Conservation (phyloP, 2,888 invertebrate species). For the Odiellus spinosus region DNA sequence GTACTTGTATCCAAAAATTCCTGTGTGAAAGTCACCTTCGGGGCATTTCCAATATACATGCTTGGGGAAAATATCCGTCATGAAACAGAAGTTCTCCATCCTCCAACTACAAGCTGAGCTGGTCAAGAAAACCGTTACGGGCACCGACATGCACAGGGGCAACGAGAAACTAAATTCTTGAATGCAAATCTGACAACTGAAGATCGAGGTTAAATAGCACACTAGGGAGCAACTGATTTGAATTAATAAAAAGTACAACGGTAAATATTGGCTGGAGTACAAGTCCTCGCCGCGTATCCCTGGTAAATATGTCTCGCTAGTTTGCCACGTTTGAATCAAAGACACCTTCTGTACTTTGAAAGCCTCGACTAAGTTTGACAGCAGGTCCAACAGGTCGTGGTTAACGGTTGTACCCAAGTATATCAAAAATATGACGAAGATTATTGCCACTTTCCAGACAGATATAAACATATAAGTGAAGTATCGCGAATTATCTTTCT, state of each 20-base stretch:
- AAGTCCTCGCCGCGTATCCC: too few relatives aligned
- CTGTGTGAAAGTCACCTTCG: constrained; percentile 41
- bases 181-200: constrained; percentile 89
- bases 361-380: too few relatives aligned
- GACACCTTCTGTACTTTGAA: too few relatives aligned
- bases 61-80: constrained; percentile 53
- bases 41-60: constrained; percentile 87
- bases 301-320: too few relatives aligned
- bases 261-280: constrained; percentile 31
- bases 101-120: constrained; percentile 77
- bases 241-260: constrained; percentile 57
- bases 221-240: constrained; percentile 69
- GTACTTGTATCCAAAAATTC: constrained; percentile 33
- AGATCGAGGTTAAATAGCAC: constrained; percentile 83
- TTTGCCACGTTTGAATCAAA: too few relatives aligned
- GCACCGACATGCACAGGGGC: constrained; percentile 82
- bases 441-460: constrained; percentile 72
- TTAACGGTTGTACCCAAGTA: constrained; percentile 27
- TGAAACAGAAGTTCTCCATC: constrained; percentile 71
- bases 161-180: constrained; percentile 95
- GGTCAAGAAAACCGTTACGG: constrained; percentile 67
- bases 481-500: constrained; percentile 49
- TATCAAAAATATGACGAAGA: constrained; percentile 55
- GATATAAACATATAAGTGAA: constrained; percentile 80
- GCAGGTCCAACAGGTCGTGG: too few relatives aligned